These are phyloP conservation scores for Cheirogaleus major DNA, from an alignment of 2,797 vertebrate genomes.

Conservation along the genomic window DNA sequence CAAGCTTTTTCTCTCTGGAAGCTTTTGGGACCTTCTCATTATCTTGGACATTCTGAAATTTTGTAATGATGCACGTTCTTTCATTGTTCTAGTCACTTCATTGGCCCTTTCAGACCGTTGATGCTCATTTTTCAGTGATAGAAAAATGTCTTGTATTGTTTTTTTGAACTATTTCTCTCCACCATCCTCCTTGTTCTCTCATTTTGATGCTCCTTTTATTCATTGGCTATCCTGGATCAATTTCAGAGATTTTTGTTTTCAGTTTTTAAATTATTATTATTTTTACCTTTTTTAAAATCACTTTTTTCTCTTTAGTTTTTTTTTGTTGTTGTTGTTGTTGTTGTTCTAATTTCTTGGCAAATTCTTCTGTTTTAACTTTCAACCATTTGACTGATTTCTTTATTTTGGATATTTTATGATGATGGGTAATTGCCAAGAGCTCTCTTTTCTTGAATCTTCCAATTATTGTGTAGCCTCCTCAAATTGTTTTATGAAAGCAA, in stretches of 20 bases:
- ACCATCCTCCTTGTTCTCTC: not conserved
- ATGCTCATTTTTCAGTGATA: not conserved
- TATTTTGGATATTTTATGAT: constrained; percentile 23
- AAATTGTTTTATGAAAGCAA: not conserved
- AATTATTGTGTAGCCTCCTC: not conserved
- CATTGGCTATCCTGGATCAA: not conserved
- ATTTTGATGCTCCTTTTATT: not conserved
- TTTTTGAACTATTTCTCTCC: not conserved
- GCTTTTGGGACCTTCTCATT: not conserved
- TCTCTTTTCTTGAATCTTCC: not conserved
- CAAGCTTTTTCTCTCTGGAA: not conserved
- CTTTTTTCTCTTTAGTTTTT: not conserved
- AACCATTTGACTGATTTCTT: not conserved
- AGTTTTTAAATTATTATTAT: not conserved
- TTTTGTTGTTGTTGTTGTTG: not conserved
- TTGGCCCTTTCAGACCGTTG: not conserved
- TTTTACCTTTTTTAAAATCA: not conserved
- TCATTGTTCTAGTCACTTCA: not conserved
- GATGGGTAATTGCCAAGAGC: not conserved
- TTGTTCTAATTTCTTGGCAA: not conserved
- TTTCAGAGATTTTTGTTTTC: not conserved
- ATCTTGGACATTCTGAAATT: constrained; percentile 16
- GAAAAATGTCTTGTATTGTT: not conserved
- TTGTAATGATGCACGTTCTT: not conserved
- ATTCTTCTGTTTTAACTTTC: constrained; percentile 30